A percentile compares a stretch with the other conserved stretches of the same genome.
Conservation (phyloP, 53 echinoderm and acorn worm genomes). For the Patiria pectinifera region DNA sequence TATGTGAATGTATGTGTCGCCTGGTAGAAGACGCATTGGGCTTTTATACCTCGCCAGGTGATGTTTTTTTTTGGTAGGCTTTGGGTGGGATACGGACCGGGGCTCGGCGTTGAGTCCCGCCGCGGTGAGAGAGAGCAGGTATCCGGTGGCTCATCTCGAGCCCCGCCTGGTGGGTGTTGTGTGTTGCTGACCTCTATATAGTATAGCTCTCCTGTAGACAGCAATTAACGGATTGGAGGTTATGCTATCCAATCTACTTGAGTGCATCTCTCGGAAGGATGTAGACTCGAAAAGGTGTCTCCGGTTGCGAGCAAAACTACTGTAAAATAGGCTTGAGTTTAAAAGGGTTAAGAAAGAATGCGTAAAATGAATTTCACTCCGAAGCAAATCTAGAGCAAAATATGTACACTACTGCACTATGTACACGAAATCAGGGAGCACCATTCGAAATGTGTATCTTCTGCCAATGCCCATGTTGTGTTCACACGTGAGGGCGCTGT, state of each 20-base stretch:
- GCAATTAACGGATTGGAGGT: constrained; percentile 39
- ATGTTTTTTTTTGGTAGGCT: background rate
- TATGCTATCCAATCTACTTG: constrained; percentile 10
- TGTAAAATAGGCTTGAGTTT: background rate
- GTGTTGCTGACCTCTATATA: background rate
- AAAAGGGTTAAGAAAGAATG: too few species aligned
- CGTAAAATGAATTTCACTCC: too few species aligned
- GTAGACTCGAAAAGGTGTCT: background rate
- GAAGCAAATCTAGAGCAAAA: too few species aligned
- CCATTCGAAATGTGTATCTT: background rate
- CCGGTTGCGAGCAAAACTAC: background rate
- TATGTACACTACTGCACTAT: too few species aligned
- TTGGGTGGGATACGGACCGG: background rate
- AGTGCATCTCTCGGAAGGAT: constrained; percentile 12
- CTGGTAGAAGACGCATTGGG: background rate
- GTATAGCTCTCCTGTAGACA: constrained; percentile 19
- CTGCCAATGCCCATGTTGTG: too few species aligned
- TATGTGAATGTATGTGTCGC: background rate
- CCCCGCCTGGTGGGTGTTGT: background rate
- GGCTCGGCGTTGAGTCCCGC: background rate
- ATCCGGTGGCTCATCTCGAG: constrained; percentile 18
- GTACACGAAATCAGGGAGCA: too few species aligned
- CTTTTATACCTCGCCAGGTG: background rate
- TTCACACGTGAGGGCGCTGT: too few species aligned
- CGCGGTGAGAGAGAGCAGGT: background rate